Conservation (phyloP, 2,113 vertebrate species). For the Cheirogaleus medius region DNA sequence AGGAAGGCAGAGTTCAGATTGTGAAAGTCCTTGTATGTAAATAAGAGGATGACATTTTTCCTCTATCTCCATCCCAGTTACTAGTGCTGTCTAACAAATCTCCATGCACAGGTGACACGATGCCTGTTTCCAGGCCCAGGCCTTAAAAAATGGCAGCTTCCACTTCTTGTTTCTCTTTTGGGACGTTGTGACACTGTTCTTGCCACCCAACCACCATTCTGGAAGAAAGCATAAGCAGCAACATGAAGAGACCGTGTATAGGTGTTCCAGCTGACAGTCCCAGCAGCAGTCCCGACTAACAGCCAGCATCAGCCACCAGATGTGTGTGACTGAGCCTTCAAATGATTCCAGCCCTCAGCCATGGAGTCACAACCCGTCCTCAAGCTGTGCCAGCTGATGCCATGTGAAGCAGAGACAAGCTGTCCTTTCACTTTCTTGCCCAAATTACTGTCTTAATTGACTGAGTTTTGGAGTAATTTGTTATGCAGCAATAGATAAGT, state of each 20-base stretch:
- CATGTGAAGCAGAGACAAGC: not conserved
- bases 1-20: not conserved
- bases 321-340: not conserved
- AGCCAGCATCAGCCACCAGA: not conserved
- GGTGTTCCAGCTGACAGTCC: not conserved
- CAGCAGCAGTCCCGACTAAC: not conserved
- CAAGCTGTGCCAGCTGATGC: not conserved
- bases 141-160: not conserved
- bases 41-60: not conserved
- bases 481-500: not conserved
- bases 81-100: not conserved
- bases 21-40: not conserved
- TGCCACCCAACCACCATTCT: not conserved
- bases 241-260: not conserved
- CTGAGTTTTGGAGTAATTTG: not conserved
- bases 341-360: not conserved
- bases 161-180: not conserved
- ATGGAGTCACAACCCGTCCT: not conserved
- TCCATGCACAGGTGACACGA: not conserved
- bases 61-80: not conserved
- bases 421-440: not conserved
- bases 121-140: not conserved
- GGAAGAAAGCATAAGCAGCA: not conserved
- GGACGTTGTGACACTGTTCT: not conserved
- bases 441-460: not conserved